phyloP scores from a whole-genome alignment of 2,797 vertebrate species.

The Odontamblyopus lacepedii region DNA sequence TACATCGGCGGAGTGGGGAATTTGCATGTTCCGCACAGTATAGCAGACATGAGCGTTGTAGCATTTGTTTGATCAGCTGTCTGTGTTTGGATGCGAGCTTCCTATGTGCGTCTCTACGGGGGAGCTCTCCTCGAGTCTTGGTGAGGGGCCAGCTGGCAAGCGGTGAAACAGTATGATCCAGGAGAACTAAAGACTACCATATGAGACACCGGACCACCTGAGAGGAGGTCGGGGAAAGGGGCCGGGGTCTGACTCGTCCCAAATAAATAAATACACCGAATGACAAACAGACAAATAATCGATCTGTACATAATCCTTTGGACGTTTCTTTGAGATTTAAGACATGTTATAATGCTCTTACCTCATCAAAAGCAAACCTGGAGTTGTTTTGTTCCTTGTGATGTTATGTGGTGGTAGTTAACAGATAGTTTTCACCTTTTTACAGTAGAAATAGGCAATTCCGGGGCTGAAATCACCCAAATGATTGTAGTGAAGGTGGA shows the following conservation, averaged over 20 bases:
- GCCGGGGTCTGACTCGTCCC: background rate
- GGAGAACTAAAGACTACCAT: constrained; percentile 51
- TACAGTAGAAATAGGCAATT: too few species aligned
- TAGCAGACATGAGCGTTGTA: constrained; percentile 19
- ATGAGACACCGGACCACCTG: constrained; percentile 49
- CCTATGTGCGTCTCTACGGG: constrained; percentile 22
- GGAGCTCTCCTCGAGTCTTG: constrained; percentile 38
- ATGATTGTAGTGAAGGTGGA: too few species aligned
- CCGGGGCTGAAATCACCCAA: too few species aligned
- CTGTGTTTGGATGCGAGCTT: constrained; percentile 23
- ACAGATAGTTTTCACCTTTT: too few species aligned
- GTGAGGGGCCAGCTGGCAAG: constrained; percentile 53
- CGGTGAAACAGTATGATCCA: constrained; percentile 34
- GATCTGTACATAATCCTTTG: too few species aligned
- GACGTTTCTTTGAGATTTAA: too few species aligned
- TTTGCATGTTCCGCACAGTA: background rate
- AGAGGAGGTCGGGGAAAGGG: constrained; percentile 1
- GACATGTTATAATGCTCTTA: too few species aligned
- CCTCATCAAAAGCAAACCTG: too few species aligned
- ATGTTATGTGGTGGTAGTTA: too few species aligned
- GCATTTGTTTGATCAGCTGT: constrained; percentile 28
- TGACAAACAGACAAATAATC: background rate
- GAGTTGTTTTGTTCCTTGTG: too few species aligned
- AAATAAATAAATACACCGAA: background rate
- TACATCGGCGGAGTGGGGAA: constrained; percentile 16